phyloP scores from a whole-genome alignment of 2,797 vertebrate species.

The Sparidentex hasta region DNA sequence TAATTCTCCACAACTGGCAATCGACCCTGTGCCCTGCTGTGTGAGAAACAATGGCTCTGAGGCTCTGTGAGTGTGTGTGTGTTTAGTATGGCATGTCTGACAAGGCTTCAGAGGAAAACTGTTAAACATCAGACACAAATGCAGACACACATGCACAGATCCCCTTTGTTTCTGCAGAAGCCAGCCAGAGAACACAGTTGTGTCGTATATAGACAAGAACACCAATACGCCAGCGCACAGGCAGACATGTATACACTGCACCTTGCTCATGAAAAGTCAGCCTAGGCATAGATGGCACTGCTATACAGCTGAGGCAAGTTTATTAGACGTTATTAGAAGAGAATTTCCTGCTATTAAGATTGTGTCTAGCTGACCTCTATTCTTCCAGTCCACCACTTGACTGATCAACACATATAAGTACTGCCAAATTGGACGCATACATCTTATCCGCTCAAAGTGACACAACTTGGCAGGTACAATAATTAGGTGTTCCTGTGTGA shows the following conservation, averaged over 20 bases:
- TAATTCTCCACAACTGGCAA: conserved; percentile 82
- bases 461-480: not conserved
- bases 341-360: not conserved
- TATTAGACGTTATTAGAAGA: not conserved
- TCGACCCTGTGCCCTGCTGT: conserved; percentile 70
- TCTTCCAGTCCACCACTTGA: not conserved
- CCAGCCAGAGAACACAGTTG: conserved; percentile 40
- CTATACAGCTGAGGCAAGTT: not conserved
- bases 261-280: conserved; percentile 11
- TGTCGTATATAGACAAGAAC: conserved; percentile 17
- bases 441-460: not conserved
- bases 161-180: conserved; percentile 33
- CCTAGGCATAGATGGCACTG: not conserved
- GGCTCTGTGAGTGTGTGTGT: conserved; percentile 18
- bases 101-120: conserved; percentile 59
- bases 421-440: not conserved
- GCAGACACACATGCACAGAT: conserved; percentile 24
- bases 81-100: conserved; percentile 52
- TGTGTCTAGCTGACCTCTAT: not conserved
- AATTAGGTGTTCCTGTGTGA: not conserved
- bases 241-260: conserved; percentile 11
- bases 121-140: conserved; percentile 57
- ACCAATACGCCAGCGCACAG: conserved; percentile 3
- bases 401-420: not conserved
- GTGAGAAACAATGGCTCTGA: conserved; percentile 75